Evolutionary conservation across 2,113 vertebrate species (phyloP).

Genomic region (Coturnix japonica): DNA sequence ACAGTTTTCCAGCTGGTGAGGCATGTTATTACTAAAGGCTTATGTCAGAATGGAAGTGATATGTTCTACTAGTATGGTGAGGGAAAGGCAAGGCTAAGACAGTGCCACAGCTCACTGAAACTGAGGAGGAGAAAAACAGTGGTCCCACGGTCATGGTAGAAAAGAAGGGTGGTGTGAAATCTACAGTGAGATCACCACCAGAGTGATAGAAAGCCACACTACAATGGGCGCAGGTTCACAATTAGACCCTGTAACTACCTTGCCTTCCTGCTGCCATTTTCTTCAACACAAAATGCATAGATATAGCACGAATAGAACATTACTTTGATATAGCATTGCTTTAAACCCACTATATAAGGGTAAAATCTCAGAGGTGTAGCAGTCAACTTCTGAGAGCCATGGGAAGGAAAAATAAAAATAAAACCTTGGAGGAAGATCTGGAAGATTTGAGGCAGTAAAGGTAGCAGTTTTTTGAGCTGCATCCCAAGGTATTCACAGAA

Average conservation of each 20-base stretch:
- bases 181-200: background rate
- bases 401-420: background rate
- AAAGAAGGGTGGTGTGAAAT: background rate
- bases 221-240: background rate
- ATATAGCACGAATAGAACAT: background rate
- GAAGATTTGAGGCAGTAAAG: constrained; percentile 1
- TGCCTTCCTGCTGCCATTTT: background rate
- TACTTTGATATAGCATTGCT: background rate
- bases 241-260: background rate
- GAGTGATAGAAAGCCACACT: background rate
- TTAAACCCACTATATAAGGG: background rate
- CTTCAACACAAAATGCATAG: background rate
- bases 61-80: background rate
- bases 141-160: background rate
- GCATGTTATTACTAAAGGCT: background rate
- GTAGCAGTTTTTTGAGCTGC: background rate
- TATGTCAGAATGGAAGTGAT: background rate
- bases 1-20: background rate
- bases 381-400: background rate
- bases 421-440: background rate
- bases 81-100: background rate
- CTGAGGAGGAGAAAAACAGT: background rate
- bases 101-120: background rate
- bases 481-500: background rate
- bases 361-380: background rate